These are phyloP conservation scores for Rhodeus uyekii DNA, from an alignment of 2,797 vertebrate species.

Conservation along the genomic window DNA sequence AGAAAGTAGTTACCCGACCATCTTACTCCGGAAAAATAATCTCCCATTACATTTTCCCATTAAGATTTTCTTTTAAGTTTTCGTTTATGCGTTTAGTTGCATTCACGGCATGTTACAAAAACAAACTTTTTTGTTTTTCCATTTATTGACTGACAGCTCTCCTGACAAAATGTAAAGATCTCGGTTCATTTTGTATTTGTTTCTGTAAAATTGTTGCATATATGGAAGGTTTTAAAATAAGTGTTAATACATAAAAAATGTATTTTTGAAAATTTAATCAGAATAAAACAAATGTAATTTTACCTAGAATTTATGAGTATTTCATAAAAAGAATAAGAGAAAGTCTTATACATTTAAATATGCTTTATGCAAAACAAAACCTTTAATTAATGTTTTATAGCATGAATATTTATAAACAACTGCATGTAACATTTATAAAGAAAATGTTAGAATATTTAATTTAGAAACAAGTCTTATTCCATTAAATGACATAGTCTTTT, in stretches of 20 bases:
- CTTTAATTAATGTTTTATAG: neutral
- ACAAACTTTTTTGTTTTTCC: too few relatives aligned
- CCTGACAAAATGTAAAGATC: neutral
- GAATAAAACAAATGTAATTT: neutral
- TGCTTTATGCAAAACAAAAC: neutral
- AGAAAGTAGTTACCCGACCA: too few relatives aligned
- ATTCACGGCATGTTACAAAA: too few relatives aligned
- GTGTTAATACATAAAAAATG: too few relatives aligned
- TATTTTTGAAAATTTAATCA: neutral
- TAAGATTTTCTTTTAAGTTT: too few relatives aligned
- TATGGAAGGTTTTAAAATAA: neutral
- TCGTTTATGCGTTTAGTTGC: too few relatives aligned
- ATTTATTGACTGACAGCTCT: too few relatives aligned
- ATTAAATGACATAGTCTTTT: neutral
- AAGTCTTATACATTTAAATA: neutral
- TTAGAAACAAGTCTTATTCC: neutral
- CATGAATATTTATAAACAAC: neutral
- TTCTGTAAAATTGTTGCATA: neutral
- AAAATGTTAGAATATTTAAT: neutral
- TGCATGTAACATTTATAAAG: neutral
- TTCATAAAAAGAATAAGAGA: neutral
- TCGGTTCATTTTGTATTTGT: neutral
- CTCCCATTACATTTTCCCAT: too few relatives aligned
- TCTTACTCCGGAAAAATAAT: too few relatives aligned
- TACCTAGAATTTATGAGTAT: neutral